Evolutionary conservation across 2,888 invertebrate genomes (phyloP).

Genomic region (Ectobius pallidus): DNA sequence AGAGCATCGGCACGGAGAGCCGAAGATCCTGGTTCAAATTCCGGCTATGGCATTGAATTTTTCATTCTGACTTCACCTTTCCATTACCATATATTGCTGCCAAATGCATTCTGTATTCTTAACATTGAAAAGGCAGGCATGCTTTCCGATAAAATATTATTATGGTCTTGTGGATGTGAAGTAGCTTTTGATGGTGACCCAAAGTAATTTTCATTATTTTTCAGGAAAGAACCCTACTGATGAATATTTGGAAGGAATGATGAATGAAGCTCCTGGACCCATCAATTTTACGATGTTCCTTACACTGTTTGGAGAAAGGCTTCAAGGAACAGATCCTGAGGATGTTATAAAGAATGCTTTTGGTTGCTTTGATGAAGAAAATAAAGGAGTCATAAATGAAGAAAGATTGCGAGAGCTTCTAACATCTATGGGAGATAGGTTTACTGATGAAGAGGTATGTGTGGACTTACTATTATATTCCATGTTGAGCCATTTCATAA

Average conservation of each 20-base stretch:
- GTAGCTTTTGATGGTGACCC: no score
- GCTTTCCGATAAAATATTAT: no score
- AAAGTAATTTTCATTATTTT: neutral
- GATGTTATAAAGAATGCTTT: slow-evolving; percentile 99
- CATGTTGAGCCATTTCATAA: no score
- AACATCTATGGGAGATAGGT: slow-evolving; percentile 96
- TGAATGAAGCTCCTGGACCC: slow-evolving; percentile 98
- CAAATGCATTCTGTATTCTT: no score
- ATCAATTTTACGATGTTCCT: slow-evolving; percentile 99
- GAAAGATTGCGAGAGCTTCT: slow-evolving; percentile 93
- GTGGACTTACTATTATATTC: no score
- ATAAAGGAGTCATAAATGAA: slow-evolving; percentile 88
- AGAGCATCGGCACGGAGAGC: no score
- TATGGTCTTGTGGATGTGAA: no score
- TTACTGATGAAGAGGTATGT: slow-evolving; percentile 50
- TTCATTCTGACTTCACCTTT: no score
- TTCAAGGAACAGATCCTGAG: slow-evolving; percentile 98
- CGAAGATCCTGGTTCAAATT: no score
- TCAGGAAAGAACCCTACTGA: slow-evolving; percentile 94
- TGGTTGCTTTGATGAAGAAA: slow-evolving; percentile 98
- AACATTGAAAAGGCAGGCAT: no score
- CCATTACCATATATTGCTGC: no score
- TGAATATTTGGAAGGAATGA: slow-evolving; percentile 96
- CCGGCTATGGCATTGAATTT: no score
- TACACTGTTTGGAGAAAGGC: slow-evolving; percentile 95